Conservation (phyloP, 2,888 invertebrate genomes). For the Drosophila subquinaria region DNA sequence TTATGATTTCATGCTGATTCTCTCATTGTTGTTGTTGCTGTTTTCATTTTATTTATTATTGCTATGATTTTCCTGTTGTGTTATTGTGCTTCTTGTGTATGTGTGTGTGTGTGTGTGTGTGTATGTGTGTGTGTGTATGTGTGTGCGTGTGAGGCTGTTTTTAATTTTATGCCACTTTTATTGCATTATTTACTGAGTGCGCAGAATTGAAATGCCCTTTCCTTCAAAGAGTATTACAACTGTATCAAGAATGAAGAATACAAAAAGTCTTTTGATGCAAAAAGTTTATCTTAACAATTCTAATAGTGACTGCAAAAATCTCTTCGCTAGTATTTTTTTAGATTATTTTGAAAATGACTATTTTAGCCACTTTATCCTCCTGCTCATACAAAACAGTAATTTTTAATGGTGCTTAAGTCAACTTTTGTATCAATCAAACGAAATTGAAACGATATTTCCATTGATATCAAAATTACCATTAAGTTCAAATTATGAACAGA, state of each 20-base stretch:
- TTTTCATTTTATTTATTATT: slow-evolving; percentile 19
- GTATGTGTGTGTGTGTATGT: slow-evolving; percentile 8
- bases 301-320: no score
- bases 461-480: no score
- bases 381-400: no score
- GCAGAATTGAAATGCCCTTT: slow-evolving; percentile 13
- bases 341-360: no score
- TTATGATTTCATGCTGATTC: slow-evolving; percentile 77
- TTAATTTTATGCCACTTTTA: slow-evolving; percentile 76
- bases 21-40: slow-evolving; percentile 20
- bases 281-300: no score
- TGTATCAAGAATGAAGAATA: neutral
- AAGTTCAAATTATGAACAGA: no score
- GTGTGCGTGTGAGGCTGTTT: slow-evolving; percentile 34
- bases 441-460: no score
- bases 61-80: slow-evolving; percentile 56
- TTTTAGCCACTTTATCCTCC: no score
- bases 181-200: slow-evolving; percentile 76
- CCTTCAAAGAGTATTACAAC: neutral
- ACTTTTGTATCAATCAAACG: no score
- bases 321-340: no score
- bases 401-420: no score
- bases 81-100: slow-evolving; percentile 44
- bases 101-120: slow-evolving; percentile 16
- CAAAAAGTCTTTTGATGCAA: no score